A percentile compares a stretch with the other conserved stretches of the same genome.
These are phyloP conservation scores for Morbakka virulenta DNA, from an alignment of 30 jellyfish, hydroid and myxozoan genomes.

Conservation along the genomic window DNA sequence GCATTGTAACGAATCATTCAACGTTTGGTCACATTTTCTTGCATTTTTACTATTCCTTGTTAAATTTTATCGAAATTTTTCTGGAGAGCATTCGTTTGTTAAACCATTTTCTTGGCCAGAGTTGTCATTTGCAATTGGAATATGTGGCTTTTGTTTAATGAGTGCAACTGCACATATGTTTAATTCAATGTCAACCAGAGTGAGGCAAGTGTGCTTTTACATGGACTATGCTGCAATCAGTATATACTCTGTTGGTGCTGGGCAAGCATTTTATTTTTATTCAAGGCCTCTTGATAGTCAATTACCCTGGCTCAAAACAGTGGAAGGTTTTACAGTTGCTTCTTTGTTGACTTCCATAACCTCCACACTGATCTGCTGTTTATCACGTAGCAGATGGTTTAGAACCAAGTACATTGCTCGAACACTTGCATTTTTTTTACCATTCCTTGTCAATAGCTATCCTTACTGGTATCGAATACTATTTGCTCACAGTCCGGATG, in stretches of 20 bases:
- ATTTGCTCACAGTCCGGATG: constrained; percentile 27
- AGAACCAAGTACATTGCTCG: constrained; percentile 61
- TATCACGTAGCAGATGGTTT: constrained; percentile 73
- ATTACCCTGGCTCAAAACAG: constrained; percentile 6
- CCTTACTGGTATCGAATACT: constrained; percentile 78
- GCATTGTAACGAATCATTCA: constrained; percentile 78
- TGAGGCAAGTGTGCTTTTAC: constrained; percentile 80
- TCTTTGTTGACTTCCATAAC: constrained; percentile 63
- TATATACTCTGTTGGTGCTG: constrained; percentile 88
- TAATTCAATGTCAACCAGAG: constrained; percentile 79
- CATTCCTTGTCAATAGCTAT: constrained; percentile 83
- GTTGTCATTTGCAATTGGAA: constrained; percentile 70
- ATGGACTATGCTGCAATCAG: constrained; percentile 96
- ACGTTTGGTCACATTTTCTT: constrained; percentile 86
- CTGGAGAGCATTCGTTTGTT: constrained; percentile 12
- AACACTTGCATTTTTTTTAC: constrained; percentile 69
- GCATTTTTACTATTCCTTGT: constrained; percentile 60
- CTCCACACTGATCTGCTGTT: constrained; percentile 76
- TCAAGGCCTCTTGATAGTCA: constrained; percentile 59
- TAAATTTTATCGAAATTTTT: constrained; percentile 22
- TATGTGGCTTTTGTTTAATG: constrained; percentile 75
- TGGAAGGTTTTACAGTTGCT: constrained; percentile 26
- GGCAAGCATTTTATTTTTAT: constrained; percentile 81
- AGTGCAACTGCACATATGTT: constrained; percentile 92
- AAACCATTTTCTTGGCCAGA: constrained; percentile 73